Conservation (phyloP, 2,113 vertebrate species). For the Abramis brama region DNA sequence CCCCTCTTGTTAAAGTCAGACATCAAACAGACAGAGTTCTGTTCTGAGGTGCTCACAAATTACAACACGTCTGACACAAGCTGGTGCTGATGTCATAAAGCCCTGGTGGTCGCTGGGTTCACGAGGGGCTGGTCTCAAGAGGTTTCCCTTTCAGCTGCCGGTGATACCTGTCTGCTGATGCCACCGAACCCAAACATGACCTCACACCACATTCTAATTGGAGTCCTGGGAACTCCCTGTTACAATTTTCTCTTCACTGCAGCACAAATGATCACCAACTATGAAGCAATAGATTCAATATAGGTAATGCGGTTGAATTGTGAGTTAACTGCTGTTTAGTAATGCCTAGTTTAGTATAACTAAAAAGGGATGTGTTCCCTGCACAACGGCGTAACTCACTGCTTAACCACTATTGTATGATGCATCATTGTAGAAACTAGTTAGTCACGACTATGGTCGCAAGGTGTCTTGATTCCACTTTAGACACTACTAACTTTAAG, state of each 20-base stretch:
- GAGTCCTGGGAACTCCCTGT: conserved; percentile 42
- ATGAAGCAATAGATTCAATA: neutral
- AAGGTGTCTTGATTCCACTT: too few species aligned
- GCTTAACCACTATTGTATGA: too few species aligned
- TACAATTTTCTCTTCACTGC: conserved; percentile 29
- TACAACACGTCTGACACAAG: neutral
- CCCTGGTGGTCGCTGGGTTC: conserved; percentile 54
- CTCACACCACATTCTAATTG: conserved; percentile 37
- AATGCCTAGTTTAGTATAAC: too few species aligned
- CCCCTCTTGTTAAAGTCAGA: conserved; percentile 39
- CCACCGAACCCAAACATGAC: conserved; percentile 43
- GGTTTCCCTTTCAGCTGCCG: conserved; percentile 29
- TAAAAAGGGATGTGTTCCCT: too few species aligned
- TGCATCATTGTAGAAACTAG: too few species aligned
- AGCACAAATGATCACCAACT: neutral
- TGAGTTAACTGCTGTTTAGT: too few species aligned
- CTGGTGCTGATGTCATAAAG: conserved; percentile 61
- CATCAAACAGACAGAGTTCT: conserved; percentile 33
- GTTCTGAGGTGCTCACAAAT: neutral
- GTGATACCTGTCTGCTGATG: conserved; percentile 48
- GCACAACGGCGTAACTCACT: too few species aligned
- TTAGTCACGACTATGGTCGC: too few species aligned
- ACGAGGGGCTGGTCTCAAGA: conserved; percentile 55
- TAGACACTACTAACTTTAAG: too few species aligned
- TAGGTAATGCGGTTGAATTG: neutral